Base-by-base conservation (phyloP, 2,888 invertebrate species). In the Lasioglossum marginatum region DNA sequence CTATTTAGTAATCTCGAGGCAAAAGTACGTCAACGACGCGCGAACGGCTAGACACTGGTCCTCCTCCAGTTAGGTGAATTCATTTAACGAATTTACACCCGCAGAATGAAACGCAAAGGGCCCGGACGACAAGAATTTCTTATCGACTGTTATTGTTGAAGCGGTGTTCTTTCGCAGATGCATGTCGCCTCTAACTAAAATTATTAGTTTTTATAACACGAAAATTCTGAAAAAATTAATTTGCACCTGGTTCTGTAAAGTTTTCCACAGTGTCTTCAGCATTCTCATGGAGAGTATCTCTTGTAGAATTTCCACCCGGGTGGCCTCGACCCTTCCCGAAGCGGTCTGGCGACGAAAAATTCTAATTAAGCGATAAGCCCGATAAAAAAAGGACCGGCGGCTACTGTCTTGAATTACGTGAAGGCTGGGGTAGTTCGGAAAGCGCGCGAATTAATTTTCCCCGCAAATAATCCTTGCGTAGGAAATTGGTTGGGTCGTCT, bases 401-500 rank as follows among this genome's bases (percentile, higher is more conserved):
- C 52, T 52, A 76, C 60, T 34, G 40, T 77, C 78, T 72, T 76
- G 79, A 76, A 68, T 77, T 77, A 68, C 72, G 72, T 52, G 16
- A 37, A 40, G 40, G 66, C 23, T n/a, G 48, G 72, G n/a, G 40
- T 6, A 23, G 72, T 71, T 68, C 60, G 87, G 82, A 80, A 83
- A 88, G 71, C 81, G 76, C 77, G 85, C 90, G 86, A 90, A 92
- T 91, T 85, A 89, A 89, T 91, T 90, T 89, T 88, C 87, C 85
- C 87, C 80, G 79, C 74, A 86, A 88, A 89, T 89, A 91, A 92
- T 90, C 86, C 78, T 79, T 84, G 79, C 88, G 88, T 88, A 88
- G 91, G 91, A 92, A 92, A 92, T 92, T 92, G 92, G 86, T 89
- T 87, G 86, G 82, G 80, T 82, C 75, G 66, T 77, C 52, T 63